Base-by-base conservation (phyloP, 2,113 vertebrate species). In the Podarcis raffonei region DNA sequence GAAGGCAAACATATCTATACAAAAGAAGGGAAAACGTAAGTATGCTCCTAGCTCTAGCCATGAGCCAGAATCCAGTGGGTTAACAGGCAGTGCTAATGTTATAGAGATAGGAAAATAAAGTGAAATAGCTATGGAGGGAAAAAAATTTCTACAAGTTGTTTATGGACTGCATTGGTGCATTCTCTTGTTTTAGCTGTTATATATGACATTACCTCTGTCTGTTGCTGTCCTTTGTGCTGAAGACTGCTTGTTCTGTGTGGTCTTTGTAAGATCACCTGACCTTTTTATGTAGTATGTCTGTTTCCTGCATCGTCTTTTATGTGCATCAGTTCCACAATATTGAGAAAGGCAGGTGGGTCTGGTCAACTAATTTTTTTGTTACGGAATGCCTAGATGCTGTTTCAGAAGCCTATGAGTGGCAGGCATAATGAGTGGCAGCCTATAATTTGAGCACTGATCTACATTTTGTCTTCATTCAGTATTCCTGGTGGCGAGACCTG, bases 221-320 rank as follows among this genome's bases (percentile, higher is more conserved):
- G 83, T 9, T 65, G 88, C 27, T 85, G 27, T 85, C 83, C 88
- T 42, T 66, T 30, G 68, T 88, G 37, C 83, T 66, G 83, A 74
- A 35, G 22, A 22, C 15, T 87, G 68, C 48, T 30, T 78, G 42
- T 69, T 30, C 75, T 68, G 30, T 71, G 13, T 30, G 39, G 59
- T 37, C 68, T 69, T 69, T 69, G 27, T 30, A 37, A 53, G 48
- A 53, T 53, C 48, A 11, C 48, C 68, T 69, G 23, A 27, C 68
- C 68, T 9, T 69, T 69, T 30, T 69, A 69, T 27, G 22, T 22
- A 2, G 65, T 25, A 66, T 66, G 65, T 66, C 16, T 23, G 30
- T 76, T 39, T 66, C 57, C 2, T 20, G 23, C n/a, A 53, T 76
- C 53, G 11, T 37, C n/a, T 57, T 39, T 39, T 30, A 79, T 53